Evolutionary conservation across 2,888 invertebrate genomes (phyloP).

Genomic region (Byasa hedistus): DNA sequence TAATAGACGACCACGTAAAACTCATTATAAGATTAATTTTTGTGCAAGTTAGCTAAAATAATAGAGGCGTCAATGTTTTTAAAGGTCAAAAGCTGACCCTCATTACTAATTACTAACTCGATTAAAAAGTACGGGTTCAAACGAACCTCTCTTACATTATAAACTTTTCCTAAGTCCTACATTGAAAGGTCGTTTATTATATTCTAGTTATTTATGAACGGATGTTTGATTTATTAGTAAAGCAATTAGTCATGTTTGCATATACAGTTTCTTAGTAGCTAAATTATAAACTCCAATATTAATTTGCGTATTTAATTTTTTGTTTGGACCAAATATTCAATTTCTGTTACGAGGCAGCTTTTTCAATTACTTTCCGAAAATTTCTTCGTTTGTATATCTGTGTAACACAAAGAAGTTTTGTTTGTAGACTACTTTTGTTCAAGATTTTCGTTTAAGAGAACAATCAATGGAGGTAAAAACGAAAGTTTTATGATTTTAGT

Average conservation of each 20-base stretch:
- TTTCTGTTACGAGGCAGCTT: neutral
- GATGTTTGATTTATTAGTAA: constrained; percentile 3
- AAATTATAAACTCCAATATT: too few species aligned
- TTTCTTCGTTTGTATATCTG: neutral
- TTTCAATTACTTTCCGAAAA: neutral
- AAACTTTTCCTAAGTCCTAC: neutral
- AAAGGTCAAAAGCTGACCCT: neutral
- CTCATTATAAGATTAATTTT: too few species aligned
- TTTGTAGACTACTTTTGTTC: too few species aligned
- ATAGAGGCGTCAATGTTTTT: too few species aligned
- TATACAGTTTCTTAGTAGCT: neutral
- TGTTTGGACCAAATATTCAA: neutral
- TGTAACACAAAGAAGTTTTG: neutral
- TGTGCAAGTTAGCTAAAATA: too few species aligned
- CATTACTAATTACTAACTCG: neutral
- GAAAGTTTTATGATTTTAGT: too few species aligned
- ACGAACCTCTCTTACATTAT: too few species aligned
- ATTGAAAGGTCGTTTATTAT: neutral
- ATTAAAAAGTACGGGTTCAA: neutral
- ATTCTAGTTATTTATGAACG: neutral
- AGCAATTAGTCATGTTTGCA: constrained; percentile 3
- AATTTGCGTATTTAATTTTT: neutral
- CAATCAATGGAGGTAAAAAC: too few species aligned
- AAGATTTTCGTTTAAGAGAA: too few species aligned
- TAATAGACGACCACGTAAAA: too few species aligned